Conservation (phyloP, 1,140 invertebrate genomes). For the Nasonia longicornis region DNA sequence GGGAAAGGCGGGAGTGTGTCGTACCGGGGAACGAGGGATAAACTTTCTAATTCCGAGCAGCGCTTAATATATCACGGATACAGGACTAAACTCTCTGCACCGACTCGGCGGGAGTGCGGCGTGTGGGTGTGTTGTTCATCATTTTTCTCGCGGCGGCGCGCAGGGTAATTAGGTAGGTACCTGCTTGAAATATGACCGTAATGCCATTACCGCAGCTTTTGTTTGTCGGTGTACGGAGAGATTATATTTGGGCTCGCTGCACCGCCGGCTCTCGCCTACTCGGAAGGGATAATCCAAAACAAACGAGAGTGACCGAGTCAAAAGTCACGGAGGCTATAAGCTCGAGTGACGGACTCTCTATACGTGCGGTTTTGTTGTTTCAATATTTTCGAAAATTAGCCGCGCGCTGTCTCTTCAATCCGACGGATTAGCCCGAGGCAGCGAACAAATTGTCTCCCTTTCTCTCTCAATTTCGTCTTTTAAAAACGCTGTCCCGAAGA, state of each 20-base stretch:
- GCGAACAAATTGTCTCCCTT: background rate
- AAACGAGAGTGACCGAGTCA: constrained; percentile 44
- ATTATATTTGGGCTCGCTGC: constrained; percentile 23
- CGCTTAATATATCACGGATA: constrained; percentile 6
- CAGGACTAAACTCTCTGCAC: too few species aligned
- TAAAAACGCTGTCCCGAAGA: too few species aligned
- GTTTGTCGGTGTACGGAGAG: constrained; percentile 44
- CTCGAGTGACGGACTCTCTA: background rate
- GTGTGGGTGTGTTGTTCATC: background rate
- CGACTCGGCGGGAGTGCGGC: background rate
- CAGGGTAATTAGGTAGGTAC: constrained; percentile 47
- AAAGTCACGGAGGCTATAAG: background rate
- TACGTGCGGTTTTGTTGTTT: constrained; percentile 18
- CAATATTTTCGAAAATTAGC: constrained; percentile 33
- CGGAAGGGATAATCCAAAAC: constrained; percentile 54
- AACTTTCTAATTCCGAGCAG: background rate
- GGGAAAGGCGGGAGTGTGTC: too few species aligned
- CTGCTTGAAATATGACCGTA: constrained; percentile 51
- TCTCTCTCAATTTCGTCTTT: too few species aligned
- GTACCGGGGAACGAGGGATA: too few species aligned
- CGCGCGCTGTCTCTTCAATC: background rate
- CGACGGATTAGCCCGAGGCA: background rate
- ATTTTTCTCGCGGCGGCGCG: constrained; percentile 4
- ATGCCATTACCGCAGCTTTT: constrained; percentile 49
- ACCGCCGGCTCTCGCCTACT: constrained; percentile 34